Base-by-base conservation (phyloP, 2,888 invertebrate genomes). In the Chrysolina americana region DNA sequence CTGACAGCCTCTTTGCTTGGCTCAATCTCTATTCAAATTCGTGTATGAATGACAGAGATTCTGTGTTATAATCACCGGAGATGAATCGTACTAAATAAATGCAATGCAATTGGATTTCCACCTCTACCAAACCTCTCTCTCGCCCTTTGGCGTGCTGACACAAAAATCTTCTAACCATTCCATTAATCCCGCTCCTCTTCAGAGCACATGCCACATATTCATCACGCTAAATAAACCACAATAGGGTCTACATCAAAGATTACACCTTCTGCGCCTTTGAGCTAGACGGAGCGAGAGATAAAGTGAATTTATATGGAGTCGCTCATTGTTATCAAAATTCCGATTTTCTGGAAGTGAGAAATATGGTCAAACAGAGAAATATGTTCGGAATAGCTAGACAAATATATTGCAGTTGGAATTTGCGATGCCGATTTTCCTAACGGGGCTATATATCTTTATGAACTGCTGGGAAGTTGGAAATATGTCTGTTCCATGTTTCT, bases 261-360 rank as follows among this genome's bases (percentile, higher is more conserved):
- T 77, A 74, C 74, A 77, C 73, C 73, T 63, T 65, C 70, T 64
- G 66, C 72, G 68, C 65, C 68, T 66, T 72, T 70, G 48, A 47
- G 68, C 73, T 70, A 36, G 41, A 65, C 63, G 19, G 65, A 69
- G 74, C 68, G 66, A 23, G 47, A 65, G 70, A 76, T 69, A 70
- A 72, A 74, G 71, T 65, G 72, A 73, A 77, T 77, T 77, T 73
- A 75, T 77, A 73, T 66, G 66, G 65, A 48, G 47, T 50, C 41
- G 70, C 48, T 74, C 74, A 74, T 76, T 73, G 76, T 75, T 74
- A 72, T 70, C 76, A 66, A 77, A 73, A 70, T 74, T 71, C 66
- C 68, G 71, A 74, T 48, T 76, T 69, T 75, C 73, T 53, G 74
- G 72, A 59, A 62, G 66, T 36, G 73, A 74, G 74, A 77, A 77